Base-by-base conservation (phyloP, 35 echinoderm and acorn worm genomes). In the Heliocidaris erythrogramma region DNA sequence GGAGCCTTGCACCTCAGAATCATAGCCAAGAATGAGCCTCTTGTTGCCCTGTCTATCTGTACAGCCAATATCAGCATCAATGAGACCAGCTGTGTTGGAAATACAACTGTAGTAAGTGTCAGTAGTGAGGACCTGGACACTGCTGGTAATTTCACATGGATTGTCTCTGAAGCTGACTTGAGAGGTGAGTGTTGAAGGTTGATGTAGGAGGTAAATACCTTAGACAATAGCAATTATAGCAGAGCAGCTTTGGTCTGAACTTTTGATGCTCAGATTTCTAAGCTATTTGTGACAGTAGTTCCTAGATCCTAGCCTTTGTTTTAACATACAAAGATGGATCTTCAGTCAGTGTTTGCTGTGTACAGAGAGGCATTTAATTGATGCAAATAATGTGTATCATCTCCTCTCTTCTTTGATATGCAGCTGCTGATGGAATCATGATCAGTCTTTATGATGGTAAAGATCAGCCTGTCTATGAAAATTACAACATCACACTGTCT, bases 401-500 rank as follows among this genome's bases (percentile, higher is more conserved):
- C 2, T 56, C 0, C 9, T 78, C 27, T 24, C 27, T 78, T 2
- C 7, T 78, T 27, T n/a, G 65, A 7, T 78, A n/a, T 78, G 8
- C 65, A 78, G 65, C 27, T 78, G 88, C 93, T 21, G 53, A 86
- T 85, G 93, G 89, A 4, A 85, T 91, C 31, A 30, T 78, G 50
- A 35, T 94, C 14, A 12, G 42, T 31, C 35, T 94, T 4, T 91
- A 48, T 88, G 56, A 95, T 30, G 30, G 84, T 30, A 71, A 85
- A 30, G 95, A 95, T 49, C 17, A 85, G 27, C 87, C 59, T 53
- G 47, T 86, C 32, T 88, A 91, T 59, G 59, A 85, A 71, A 93
- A 86, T 95, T 93, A 87, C 61, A 90, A 88, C 56, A 24, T 97
- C 17, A 97, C 49, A 14, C 78, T 99, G 8, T 86, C 93, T 29